phyloP scores from a whole-genome alignment of 1,140 invertebrate genomes.

The Theocolax elegans region DNA sequence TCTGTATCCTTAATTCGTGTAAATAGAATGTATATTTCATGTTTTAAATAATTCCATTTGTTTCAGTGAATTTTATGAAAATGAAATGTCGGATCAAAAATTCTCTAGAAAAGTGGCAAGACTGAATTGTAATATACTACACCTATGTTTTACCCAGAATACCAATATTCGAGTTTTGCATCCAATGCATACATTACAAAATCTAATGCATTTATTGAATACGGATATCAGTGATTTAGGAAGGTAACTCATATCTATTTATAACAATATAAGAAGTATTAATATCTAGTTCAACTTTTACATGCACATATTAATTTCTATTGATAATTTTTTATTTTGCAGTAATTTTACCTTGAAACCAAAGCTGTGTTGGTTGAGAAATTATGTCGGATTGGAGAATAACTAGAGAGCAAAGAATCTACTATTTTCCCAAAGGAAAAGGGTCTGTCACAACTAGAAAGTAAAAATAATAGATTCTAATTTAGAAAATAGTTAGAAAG shows the following conservation, averaged over 20 bases:
- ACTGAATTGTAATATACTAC: slow-evolving; percentile 84
- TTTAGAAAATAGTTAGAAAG: too few species aligned
- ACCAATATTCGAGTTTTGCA: slow-evolving; percentile 74
- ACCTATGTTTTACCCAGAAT: slow-evolving; percentile 84
- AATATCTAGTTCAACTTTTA: too few species aligned
- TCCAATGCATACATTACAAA: slow-evolving; percentile 78
- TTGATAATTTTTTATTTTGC: too few species aligned
- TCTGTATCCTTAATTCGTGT: background rate
- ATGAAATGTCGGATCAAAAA: slow-evolving; percentile 76
- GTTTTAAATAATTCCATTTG: slow-evolving; percentile 41
- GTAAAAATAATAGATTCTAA: too few species aligned
- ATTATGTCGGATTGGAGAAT: too few species aligned
- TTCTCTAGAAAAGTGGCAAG: slow-evolving; percentile 80
- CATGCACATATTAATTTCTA: too few species aligned
- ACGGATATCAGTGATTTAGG: slow-evolving; percentile 75
- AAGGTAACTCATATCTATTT: slow-evolving; percentile 64
- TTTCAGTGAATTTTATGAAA: slow-evolving; percentile 80
- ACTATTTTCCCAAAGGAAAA: too few species aligned
- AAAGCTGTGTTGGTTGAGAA: too few species aligned
- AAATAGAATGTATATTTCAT: slow-evolving; percentile 14
- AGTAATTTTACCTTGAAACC: too few species aligned
- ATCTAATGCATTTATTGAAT: slow-evolving; percentile 78
- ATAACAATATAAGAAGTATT: slow-evolving; percentile 1
- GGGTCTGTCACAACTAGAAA: too few species aligned
- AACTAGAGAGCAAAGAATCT: too few species aligned